Percentiles rank a stretch among this genome's conserved stretches.
Evolutionary conservation across 2,797 vertebrate species (phyloP).

Genomic region (Apogon hyalosoma): DNA sequence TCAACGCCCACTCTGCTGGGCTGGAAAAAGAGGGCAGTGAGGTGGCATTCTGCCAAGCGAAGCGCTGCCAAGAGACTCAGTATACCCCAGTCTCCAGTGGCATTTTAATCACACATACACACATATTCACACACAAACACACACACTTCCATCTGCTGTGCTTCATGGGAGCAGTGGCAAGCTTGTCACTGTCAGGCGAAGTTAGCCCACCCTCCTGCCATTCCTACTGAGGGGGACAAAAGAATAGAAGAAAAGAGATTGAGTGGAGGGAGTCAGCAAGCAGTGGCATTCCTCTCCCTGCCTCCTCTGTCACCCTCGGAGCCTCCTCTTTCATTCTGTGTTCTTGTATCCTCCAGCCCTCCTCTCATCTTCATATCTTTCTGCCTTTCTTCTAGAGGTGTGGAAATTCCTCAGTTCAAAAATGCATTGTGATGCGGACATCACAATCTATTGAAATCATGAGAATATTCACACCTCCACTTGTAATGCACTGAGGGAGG

Average conservation of each 20-base stretch:
- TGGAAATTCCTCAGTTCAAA: too few relatives aligned
- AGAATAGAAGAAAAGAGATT: slow-evolving; percentile 48
- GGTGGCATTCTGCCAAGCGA: slow-evolving; percentile 69
- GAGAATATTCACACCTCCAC: too few relatives aligned
- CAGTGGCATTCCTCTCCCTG: slow-evolving; percentile 61
- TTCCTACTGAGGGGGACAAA: slow-evolving; percentile 61
- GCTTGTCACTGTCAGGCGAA: slow-evolving; percentile 77
- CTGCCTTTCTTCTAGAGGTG: too few relatives aligned
- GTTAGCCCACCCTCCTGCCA: slow-evolving; percentile 65
- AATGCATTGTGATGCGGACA: too few relatives aligned
- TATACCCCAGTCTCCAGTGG: slow-evolving; percentile 71
- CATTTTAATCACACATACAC: slow-evolving; percentile 69
- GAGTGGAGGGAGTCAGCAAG: slow-evolving; percentile 23
- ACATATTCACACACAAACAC: slow-evolving; percentile 35
- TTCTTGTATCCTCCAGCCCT: slow-evolving; percentile 25
- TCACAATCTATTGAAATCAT: too few relatives aligned
- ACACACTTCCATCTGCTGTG: slow-evolving; percentile 66
- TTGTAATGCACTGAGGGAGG: too few relatives aligned
- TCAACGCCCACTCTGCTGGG: slow-evolving; percentile 41
- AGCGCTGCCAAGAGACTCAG: slow-evolving; percentile 72
- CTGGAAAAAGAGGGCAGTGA: slow-evolving; percentile 71
- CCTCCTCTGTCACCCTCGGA: slow-evolving; percentile 47
- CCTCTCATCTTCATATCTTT: slow-evolving; percentile 12
- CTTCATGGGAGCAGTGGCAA: slow-evolving; percentile 66
- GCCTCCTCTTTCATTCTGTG: slow-evolving; percentile 33